A percentile compares a stretch with the other conserved stretches of the same genome.
Conservation (phyloP, 2,797 vertebrate species). For the Epinephelus coioides region DNA sequence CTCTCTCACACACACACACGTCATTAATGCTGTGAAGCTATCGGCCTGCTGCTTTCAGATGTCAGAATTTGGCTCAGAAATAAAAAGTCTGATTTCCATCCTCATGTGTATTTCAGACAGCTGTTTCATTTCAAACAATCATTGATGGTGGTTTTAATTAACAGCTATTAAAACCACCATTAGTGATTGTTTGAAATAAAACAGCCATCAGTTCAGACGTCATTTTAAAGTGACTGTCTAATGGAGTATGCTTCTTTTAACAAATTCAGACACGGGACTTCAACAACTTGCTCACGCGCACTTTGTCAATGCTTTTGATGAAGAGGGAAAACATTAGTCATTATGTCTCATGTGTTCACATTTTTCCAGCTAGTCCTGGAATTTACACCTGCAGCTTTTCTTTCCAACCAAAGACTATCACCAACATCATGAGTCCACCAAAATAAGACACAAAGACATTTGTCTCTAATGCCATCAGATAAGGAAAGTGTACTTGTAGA, state of each 20-base stretch:
- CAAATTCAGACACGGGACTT: constrained; percentile 2
- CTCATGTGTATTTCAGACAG: constrained; percentile 39
- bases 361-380: not conserved
- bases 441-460: not conserved
- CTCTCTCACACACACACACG: not conserved
- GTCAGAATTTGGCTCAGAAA: constrained; percentile 48
- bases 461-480: not conserved
- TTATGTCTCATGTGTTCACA: not conserved
- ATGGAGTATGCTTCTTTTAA: not conserved
- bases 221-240: constrained; percentile 11
- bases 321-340: not conserved
- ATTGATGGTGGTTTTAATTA: constrained; percentile 39
- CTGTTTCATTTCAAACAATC: constrained; percentile 46
- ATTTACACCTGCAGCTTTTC: not conserved
- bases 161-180: constrained; percentile 2
- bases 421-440: not conserved
- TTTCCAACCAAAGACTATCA: not conserved
- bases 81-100: constrained; percentile 36
- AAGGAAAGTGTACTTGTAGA: too few species aligned
- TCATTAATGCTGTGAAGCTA: not conserved
- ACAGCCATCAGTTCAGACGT: not conserved
- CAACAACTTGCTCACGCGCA: too few species aligned
- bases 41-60: constrained; percentile 36
- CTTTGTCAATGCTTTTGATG: not conserved
- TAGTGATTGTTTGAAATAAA: too few species aligned